Percentiles rank a stretch among this genome's conserved stretches.
phyloP scores from a whole-genome alignment of 2,113 vertebrate species.

The Chaetorhynchus papuensis region DNA sequence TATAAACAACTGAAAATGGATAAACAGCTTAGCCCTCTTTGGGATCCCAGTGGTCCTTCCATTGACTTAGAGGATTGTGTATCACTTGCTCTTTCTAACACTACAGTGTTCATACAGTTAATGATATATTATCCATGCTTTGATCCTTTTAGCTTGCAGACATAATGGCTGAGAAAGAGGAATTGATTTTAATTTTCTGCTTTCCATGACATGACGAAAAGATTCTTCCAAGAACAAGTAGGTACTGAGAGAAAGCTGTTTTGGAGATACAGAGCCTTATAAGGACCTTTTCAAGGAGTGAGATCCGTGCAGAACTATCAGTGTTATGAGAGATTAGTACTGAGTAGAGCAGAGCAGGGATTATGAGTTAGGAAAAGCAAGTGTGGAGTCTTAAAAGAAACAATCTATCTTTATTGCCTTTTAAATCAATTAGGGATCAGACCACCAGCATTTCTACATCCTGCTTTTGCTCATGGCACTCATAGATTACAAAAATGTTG shows the following conservation, averaged over 20 bases:
- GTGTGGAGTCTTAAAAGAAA: neutral
- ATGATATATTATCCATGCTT: neutral
- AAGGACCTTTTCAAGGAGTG: neutral
- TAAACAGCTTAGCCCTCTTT: neutral
- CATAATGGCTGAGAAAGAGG: neutral
- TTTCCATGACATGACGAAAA: neutral
- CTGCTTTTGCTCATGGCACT: neutral
- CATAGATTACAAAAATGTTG: neutral
- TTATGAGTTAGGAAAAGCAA: neutral
- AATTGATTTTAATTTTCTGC: neutral
- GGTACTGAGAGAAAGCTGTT: neutral
- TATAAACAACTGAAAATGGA: neutral
- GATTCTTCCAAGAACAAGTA: neutral
- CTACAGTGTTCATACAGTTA: neutral
- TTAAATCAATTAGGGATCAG: neutral
- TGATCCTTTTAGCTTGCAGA: neutral
- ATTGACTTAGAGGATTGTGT: neutral
- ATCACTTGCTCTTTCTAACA: neutral
- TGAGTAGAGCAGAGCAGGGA: neutral
- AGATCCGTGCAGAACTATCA: neutral
- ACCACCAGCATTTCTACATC: constrained; percentile 14
- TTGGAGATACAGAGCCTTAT: neutral
- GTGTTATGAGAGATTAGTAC: neutral
- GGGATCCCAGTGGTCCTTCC: neutral
- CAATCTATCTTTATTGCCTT: neutral